These are phyloP conservation scores for Aleiodes alternator DNA, from an alignment of 2,888 invertebrate genomes.

Conservation along the genomic window DNA sequence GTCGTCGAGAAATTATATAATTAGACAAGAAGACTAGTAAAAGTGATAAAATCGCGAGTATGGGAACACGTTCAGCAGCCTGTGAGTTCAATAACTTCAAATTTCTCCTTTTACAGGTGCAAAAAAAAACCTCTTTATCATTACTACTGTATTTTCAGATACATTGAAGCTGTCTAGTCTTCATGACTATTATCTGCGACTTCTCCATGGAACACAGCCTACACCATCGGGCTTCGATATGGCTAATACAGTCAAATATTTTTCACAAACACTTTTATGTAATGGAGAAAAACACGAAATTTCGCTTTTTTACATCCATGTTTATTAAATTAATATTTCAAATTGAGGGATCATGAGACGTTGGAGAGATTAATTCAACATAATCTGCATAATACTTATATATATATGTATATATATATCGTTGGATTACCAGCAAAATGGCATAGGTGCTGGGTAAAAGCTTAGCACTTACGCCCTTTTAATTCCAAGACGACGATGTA, in stretches of 20 bases:
- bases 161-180: constrained; percentile 98
- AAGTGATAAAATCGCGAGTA: constrained; percentile 76
- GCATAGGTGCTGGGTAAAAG: too few relatives aligned
- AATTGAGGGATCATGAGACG: too few relatives aligned
- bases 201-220: constrained; percentile 93
- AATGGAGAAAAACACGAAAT: constrained; percentile 74
- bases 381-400: too few relatives aligned
- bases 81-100: constrained; percentile 78
- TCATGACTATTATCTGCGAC: constrained; percentile 95
- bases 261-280: constrained; percentile 97
- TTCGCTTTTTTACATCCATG: too few relatives aligned
- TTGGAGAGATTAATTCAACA: too few relatives aligned
- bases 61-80: constrained; percentile 95
- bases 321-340: too few relatives aligned
- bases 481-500: too few relatives aligned
- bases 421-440: too few relatives aligned
- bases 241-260: constrained; percentile 98
- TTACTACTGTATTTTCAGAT: constrained; percentile 79
- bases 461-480: too few relatives aligned
- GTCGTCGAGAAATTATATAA: neutral
- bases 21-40: neutral
- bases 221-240: constrained; percentile 96
- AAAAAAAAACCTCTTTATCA: neutral
- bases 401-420: too few relatives aligned
- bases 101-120: too few relatives aligned